phyloP scores from a whole-genome alignment of 2,888 invertebrate genomes.

The Erebia ligea region DNA sequence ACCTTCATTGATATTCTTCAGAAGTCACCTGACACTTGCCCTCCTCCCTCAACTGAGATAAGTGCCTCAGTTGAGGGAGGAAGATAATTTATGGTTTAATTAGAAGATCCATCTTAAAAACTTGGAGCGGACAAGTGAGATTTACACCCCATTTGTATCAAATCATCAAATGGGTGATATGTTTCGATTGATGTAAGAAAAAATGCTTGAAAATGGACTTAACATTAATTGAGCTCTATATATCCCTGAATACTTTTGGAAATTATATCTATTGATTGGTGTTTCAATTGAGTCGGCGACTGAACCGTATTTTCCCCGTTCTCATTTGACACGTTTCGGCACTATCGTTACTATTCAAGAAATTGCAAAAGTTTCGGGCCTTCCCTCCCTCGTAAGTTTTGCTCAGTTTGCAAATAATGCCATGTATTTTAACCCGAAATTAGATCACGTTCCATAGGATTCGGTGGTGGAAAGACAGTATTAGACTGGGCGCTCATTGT shows the following conservation, averaged over 20 bases:
- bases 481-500: not conserved
- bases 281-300: slow-evolving; percentile 3
- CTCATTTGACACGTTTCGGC: slow-evolving; percentile 27
- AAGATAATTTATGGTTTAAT: slow-evolving; percentile 19
- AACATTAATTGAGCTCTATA: not conserved
- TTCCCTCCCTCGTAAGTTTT: slow-evolving; percentile 20
- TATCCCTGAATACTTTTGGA: not conserved
- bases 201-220: too few relatives aligned
- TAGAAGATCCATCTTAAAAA: not conserved
- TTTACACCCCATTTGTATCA: not conserved
- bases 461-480: slow-evolving; percentile 23
- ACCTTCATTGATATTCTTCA: slow-evolving; percentile 20
- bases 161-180: not conserved
- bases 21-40: not conserved
- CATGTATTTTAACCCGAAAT: slow-evolving; percentile 29
- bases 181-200: not conserved
- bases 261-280: not conserved
- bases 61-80: not conserved
- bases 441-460: slow-evolving; percentile 32
- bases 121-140: not conserved
- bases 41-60: too few relatives aligned
- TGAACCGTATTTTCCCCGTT: slow-evolving; percentile 24
- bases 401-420: slow-evolving; percentile 33
- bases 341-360: slow-evolving; percentile 31
- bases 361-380: slow-evolving; percentile 32